These are phyloP conservation scores for Aphis craccivora DNA, from an alignment of 1,140 invertebrate genomes.

Conservation along the genomic window DNA sequence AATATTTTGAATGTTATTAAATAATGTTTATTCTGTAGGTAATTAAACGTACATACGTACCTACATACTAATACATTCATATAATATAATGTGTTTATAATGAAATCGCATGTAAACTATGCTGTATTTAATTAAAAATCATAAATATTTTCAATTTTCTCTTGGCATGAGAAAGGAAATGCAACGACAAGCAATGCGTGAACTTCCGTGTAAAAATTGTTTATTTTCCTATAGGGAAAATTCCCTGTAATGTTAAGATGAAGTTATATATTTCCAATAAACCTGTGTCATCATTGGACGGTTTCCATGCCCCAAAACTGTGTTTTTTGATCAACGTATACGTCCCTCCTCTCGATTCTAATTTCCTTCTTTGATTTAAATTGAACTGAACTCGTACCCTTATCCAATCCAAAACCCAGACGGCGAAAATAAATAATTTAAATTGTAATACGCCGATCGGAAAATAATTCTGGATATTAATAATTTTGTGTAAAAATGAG, in stretches of 20 bases:
- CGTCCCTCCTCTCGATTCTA: conserved; percentile 26
- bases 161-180: neutral
- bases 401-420: conserved; percentile 41
- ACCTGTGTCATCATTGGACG: conserved; percentile 26
- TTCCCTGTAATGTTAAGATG: neutral
- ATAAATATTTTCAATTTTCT: conserved; percentile 33
- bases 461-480: conserved; percentile 5
- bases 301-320: conserved; percentile 20
- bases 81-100: neutral
- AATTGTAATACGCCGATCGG: conserved; percentile 19
- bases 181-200: neutral
- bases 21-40: neutral
- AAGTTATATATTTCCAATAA: conserved; percentile 24
- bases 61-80: neutral
- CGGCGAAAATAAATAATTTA: conserved; percentile 45
- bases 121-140: conserved; percentile 41
- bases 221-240: neutral
- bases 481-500: conserved; percentile 31
- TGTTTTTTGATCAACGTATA: neutral
- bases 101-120: neutral
- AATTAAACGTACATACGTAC: too few relatives aligned
- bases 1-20: neutral
- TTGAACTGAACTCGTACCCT: conserved; percentile 14
- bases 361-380: conserved; percentile 51
- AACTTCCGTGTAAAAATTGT: conserved; percentile 40